Base-by-base conservation (phyloP, 2,797 vertebrate genomes). In the Naso thynnoides region DNA sequence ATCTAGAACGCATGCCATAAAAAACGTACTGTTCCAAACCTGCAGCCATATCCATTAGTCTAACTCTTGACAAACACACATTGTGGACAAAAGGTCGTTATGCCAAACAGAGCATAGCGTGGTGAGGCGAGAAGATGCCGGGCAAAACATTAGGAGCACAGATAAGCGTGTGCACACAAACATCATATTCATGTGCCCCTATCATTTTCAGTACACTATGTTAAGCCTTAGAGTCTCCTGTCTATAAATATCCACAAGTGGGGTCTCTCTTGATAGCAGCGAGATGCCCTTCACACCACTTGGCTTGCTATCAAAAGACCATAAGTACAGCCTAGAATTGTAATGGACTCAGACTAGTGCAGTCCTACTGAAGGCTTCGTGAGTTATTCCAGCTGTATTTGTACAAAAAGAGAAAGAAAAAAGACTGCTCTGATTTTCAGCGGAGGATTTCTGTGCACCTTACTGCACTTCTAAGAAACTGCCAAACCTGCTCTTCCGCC, bases 191-290 rank as follows among this genome's bases (percentile, higher is more conserved):
- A 53, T 38, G 23, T 42, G 41, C n/a, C 2, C 38, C 5, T 84
- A 79, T 85, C 78, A 1, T 56, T 86, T 83, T 70, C 88, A 87
- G 88, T 76, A 86, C 84, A 65, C 76, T 45, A 81, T 88, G 85
- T 85, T 62, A 78, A 70, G 27, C 45, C 42, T 33, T 11, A 36
- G 13, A 65, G 57, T 53, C 24, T 42, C 31, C 15, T 3, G 31
- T 66, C 86, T 92, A 89, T 84, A 86, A 91, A 92, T 91, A 73
- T 57, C 54, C n/a, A 58, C 57, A 55, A 70, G 69, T 39, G 27
- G 52, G 50, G 70, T 36, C 33, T 62, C 15, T 39, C 58, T 7
- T 27, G 29, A 45, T 52, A 41, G 65, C 64, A 60, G n/a, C 16
- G 19, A 2, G 6, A 55, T 38, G 31, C 31, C 76, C 49, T 78